Evolutionary conservation across 2,113 vertebrate species (phyloP), one percentile per base, ranked within the genome.

Genomic region (Strix aluco): DNA sequence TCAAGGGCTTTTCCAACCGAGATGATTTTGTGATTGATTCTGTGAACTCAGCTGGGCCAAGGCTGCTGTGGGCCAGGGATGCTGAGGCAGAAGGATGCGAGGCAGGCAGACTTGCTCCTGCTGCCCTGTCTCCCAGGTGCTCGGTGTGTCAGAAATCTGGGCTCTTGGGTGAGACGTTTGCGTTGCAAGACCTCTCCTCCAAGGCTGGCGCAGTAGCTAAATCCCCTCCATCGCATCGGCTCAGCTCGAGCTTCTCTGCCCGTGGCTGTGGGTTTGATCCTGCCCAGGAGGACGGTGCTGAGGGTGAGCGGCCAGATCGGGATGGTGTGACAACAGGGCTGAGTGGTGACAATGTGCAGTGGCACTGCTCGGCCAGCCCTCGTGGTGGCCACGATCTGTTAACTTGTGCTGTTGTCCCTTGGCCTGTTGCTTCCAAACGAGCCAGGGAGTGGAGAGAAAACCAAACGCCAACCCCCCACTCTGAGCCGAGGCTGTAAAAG

Each of bases 61-160:
- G 40, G 29, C 58, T 69, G 61, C 51, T 58, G 54, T 0, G 26
- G 40, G n/a, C 42, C 1, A 2, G 26, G 42, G 62, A 71, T 0
- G 2, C 12, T 0, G 3, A 77, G 25, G n/a, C 0, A 4, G 54
- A 44, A 67, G n/a, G 29, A 55, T 6, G 29, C 0, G 7, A 73
- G 29, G 34, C 29, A 74, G 70, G 25, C 3, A 4, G 40, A 54
- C 23, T 84, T 4, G 7, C 15, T 86, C 26, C 23, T 1, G 2
- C 27, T 30, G 54, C 44, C 40, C 19, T 3, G 1, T 10, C 38
- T n/a, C 57, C 0, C 0, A 74, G 38, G 61, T 20, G 22, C 38
- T 65, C 1, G 0, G 19, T 15, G 14, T 27, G 40, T 13, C 7
- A 11, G 38, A 51, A 11, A 10, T 29, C 57, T 72, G 38, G 47